Evolutionary conservation across 2,888 invertebrate species (phyloP).

Genomic region (Plagiodera versicolora): DNA sequence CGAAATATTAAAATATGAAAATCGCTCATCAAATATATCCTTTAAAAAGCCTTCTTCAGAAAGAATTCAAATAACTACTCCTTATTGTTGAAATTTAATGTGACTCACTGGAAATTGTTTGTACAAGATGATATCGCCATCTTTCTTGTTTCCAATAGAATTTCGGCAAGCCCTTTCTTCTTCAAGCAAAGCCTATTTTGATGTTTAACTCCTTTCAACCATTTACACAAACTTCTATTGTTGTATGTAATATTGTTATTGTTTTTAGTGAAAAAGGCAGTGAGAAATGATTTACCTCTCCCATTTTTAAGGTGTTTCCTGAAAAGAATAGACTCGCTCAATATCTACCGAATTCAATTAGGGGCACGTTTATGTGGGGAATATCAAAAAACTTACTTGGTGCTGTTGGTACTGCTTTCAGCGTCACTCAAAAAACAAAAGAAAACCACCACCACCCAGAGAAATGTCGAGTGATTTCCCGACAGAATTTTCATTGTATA

Average conservation of each 20-base stretch:
- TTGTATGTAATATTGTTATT: slow-evolving; percentile 30
- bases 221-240: slow-evolving; percentile 55
- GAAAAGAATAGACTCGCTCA: too few relatives aligned
- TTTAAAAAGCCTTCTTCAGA: too few relatives aligned
- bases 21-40: too few relatives aligned
- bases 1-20: too few relatives aligned
- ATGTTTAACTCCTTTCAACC: slow-evolving; percentile 61
- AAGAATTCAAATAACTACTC: neutral
- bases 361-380: too few relatives aligned
- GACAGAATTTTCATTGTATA: slow-evolving; percentile 36
- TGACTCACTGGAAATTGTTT: slow-evolving; percentile 62
- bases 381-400: slow-evolving; percentile 28
- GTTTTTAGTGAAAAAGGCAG: slow-evolving; percentile 35
- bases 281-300: slow-evolving; percentile 34
- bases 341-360: too few relatives aligned
- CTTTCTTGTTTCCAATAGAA: slow-evolving; percentile 56
- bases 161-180: slow-evolving; percentile 60
- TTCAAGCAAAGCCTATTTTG: slow-evolving; percentile 67
- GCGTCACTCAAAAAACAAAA: slow-evolving; percentile 32
- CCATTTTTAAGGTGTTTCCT: slow-evolving; percentile 20
- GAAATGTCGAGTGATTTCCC: slow-evolving; percentile 28
- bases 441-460: slow-evolving; percentile 32
- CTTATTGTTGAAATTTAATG: too few relatives aligned
- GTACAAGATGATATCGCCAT: slow-evolving; percentile 66
- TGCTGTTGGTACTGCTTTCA: slow-evolving; percentile 29